These are phyloP conservation scores for Alcedo atthis DNA, from an alignment of 2,797 vertebrate genomes.

Conservation along the genomic window DNA sequence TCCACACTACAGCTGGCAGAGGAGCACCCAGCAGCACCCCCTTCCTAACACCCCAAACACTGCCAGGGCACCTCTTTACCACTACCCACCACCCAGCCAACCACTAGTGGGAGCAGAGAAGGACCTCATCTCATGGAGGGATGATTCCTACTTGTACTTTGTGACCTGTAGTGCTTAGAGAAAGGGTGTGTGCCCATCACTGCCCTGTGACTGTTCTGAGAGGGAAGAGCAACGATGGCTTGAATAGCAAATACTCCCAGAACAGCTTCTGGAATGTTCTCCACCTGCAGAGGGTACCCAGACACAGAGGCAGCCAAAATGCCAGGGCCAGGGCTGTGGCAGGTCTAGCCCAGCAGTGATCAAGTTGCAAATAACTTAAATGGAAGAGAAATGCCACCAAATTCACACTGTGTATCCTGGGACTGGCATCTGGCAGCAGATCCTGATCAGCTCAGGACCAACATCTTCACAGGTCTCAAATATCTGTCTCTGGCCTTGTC, in stretches of 20 bases:
- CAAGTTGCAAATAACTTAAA: not conserved
- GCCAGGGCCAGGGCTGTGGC: not conserved
- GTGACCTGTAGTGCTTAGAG: not conserved
- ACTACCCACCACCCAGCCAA: not conserved
- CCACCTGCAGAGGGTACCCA: not conserved
- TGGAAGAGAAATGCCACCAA: not conserved
- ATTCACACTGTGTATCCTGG: not conserved
- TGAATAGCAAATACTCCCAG: not conserved
- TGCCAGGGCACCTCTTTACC: not conserved
- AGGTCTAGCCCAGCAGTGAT: fast-evolving
- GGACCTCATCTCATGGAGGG: not conserved
- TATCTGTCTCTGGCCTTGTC: not conserved
- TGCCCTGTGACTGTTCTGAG: not conserved
- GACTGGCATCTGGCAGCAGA: not conserved
- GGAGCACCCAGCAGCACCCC: not conserved
- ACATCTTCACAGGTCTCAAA: not conserved
- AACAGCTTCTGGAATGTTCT: not conserved
- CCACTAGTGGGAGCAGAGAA: not conserved
- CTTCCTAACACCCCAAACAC: not conserved
- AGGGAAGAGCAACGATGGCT: not conserved
- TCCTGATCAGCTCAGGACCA: not conserved
- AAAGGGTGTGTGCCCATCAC: fast-evolving
- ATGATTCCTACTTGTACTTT: not conserved
- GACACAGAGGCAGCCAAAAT: not conserved
- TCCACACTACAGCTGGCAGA: not conserved